Evolutionary conservation across 1,140 invertebrate genomes (phyloP), one percentile per base, ranked within the genome.

Genomic region (Megalonaias nervosa): DNA sequence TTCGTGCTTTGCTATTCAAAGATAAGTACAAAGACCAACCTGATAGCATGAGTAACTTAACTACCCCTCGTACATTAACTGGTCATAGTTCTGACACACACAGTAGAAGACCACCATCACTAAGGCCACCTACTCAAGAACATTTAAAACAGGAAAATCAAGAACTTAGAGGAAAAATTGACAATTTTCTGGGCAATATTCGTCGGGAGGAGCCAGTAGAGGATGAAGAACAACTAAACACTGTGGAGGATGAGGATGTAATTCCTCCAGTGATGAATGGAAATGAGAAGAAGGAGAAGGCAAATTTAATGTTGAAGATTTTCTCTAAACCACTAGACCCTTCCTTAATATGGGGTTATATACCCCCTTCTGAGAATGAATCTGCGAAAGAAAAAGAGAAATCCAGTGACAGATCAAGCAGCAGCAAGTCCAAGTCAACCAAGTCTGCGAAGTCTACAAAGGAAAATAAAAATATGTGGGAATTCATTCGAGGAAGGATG

Each of bases 1-100:
- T 87, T 31, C 77, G 84, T 67, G 81, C 83, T 21, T 65, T 87
- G 62, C 71, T 87, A 19, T 87, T 86, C 81, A 79, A 82, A 38
- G 60, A 83, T 59, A 80, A 84, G 59, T 77, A 57, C 13, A 15
- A 68, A 68, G 38, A 48, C 38, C 38, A 48, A 48, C 38, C 38
- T 48, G 38, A 48, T 48, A 48, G 38, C 61, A 69, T 58, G 61
- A 74, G 67, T 58, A 74, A 69, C 16, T 73, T n/a, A 15, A 77
- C 64, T 31, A 79, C 77, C 17, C 78, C 78, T 13, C 60, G 80
- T 58, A 82, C 77, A 21, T 48, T 73, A 59, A 81, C 80, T 64
- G 68, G 77, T 59, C 69, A 81, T 67, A 81, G 82, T 77, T 67
- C 68, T 17, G 76, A 78, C 9, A 55, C 67, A 57, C 65, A 69